Base-by-base conservation (phyloP, 2,888 invertebrate genomes). In the Sarcophaga subvicina region DNA sequence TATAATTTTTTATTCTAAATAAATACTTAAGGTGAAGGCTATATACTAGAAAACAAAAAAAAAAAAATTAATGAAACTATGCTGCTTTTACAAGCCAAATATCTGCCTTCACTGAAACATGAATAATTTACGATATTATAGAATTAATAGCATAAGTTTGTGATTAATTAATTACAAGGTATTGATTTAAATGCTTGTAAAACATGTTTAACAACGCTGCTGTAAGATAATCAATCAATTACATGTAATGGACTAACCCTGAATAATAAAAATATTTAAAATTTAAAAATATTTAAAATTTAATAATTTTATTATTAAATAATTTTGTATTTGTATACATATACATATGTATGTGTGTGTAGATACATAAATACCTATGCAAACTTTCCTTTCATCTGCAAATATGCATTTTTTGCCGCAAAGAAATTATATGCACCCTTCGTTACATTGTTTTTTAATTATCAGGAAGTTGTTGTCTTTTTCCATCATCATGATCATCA, bases 21-120 rank as follows among this genome's bases (percentile, higher is more conserved):
- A 20, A 76, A 66, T 49, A 76, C n/a, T 54, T 64, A 49, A 25
- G 79, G 71, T 71, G 79, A 71, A 71, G 79, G 63, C 22, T 0
- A 64, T 71, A 63, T 49, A n/a, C 14, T 22, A n/a, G 8, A 37
- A 6, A 37, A 22, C 22, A 22, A 1, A 22, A 22, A 22, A 1
- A 20, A 20, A 20, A 20, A 22, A 22, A 22, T 22, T 1, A 22
- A 0, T 37, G 8, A 6, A 1, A 2, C 37, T 37, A 6, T 8
- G 37, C 37, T 37, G 37, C 37, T 37, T 8, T 37, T 37, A 37
- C 8, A 37, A 8, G 37, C 10, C 37, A 37, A 37, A 37, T 37
- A 37, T 10, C 37, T 37, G 10, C 10, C 37, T 37, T 37, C 37
- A 37, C 37, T 6, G n/a, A 12, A 11, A 69, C 45, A 49, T 69